Base-by-base conservation (phyloP, 2,888 invertebrate species). In the Hyposoter didymator region DNA sequence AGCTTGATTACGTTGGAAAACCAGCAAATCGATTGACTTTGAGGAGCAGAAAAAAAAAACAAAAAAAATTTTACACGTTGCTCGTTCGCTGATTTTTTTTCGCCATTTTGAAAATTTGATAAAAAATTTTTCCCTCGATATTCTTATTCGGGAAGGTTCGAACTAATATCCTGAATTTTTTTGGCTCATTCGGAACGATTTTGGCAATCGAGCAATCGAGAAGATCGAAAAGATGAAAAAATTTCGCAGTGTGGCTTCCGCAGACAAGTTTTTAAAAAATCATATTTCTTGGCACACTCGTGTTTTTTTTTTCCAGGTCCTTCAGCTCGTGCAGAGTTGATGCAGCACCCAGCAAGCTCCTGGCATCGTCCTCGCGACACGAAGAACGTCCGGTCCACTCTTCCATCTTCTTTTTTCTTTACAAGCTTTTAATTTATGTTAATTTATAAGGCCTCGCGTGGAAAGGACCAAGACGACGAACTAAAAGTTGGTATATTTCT, bases 371-470 rank as follows among this genome's bases (percentile, higher is more conserved):
- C 45, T 59, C n/a, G 43, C n/a, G 43, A 64, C 64, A 28, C 22
- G 43, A 43, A 59, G 39, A 43, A 74, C 32, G 76, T 78, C 69
- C 74, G 28, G 43, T 64, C 62, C 52, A 79, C 82, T 55, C 59
- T 84, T 70, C 43, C 59, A 47, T 70, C 55, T 45, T 75, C 67
- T 82, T 75, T 75, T 86, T 84, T 85, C 74, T 74, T 81, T 69
- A 55, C 79, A 62, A 79, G 74, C 70, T 86, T 87, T 87, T 87
- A 87, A 88, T 88, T 88, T 87, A 88, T 87, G 84, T 82, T 86
- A 87, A 88, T 88, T 88, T 88, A 88, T 86, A 88, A 86, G 85
- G 85, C 81, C 69, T 59, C 76, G 28, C 76, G 28, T 64, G 32
- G 72, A 78, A 73, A 78, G 67, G 74, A 80, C 55, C 73, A 76